Evolutionary conservation across 2,113 vertebrate species (phyloP).

Genomic region (Symphodus melops): DNA sequence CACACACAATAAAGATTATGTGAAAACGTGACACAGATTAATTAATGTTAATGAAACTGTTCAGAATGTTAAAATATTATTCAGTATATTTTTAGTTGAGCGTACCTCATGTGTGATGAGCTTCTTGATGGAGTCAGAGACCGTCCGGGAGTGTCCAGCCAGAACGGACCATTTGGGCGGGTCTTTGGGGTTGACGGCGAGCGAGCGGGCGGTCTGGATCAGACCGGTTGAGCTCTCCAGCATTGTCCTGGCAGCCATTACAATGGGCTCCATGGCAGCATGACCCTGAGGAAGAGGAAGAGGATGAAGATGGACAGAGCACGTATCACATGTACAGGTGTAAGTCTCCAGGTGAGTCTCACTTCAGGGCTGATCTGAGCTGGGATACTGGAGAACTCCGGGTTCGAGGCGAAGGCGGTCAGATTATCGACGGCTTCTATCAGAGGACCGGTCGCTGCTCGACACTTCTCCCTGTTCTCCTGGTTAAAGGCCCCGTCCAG

Average conservation of each 20-base stretch:
- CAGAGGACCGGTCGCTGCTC: constrained; percentile 90
- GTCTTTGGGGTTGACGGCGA: constrained; percentile 97
- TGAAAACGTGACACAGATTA: too few species aligned
- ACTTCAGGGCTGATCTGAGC: constrained; percentile 97
- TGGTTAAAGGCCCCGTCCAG: constrained; percentile 94
- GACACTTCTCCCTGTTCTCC: constrained; percentile 93
- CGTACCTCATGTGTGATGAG: constrained; percentile 98
- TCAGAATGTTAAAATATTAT: too few species aligned
- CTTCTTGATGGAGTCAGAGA: constrained; percentile 98
- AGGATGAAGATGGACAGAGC: background rate
- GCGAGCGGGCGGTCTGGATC: constrained; percentile 94
- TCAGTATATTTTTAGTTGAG: background rate
- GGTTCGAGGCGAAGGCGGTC: constrained; percentile 96
- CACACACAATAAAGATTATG: too few species aligned
- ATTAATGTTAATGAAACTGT: too few species aligned
- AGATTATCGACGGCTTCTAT: constrained; percentile 97
- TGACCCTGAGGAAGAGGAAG: constrained; percentile 83
- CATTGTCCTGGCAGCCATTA: constrained; percentile 93
- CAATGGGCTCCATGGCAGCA: constrained; percentile 94
- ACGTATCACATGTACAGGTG: background rate
- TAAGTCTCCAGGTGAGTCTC: background rate
- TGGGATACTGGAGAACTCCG: constrained; percentile 94
- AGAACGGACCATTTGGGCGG: constrained; percentile 95
- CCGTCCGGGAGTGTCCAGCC: constrained; percentile 94
- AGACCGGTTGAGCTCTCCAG: constrained; percentile 94